phyloP scores from a whole-genome alignment of 2,797 vertebrate species.

The Phrynocephalus guinanensis region DNA sequence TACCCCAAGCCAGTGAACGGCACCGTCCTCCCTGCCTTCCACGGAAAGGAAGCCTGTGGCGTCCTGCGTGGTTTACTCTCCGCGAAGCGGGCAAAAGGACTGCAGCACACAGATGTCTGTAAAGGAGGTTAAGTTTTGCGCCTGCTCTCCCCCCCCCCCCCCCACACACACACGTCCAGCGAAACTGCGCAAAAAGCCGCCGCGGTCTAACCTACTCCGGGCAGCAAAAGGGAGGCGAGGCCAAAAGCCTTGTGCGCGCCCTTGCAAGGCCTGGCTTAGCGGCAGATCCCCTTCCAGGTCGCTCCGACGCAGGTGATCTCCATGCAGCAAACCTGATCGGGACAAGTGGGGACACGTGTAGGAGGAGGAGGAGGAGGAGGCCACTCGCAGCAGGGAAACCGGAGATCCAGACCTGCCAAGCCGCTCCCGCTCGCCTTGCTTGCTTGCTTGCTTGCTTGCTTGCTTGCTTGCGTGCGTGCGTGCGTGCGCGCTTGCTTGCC shows the following conservation, averaged over 20 bases:
- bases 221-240: too few species aligned
- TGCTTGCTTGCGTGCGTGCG: too few species aligned
- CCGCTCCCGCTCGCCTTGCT: neutral
- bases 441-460: neutral
- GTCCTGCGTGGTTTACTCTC: neutral
- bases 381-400: neutral
- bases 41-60: neutral
- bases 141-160: too few species aligned
- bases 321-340: neutral
- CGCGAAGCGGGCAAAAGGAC: neutral
- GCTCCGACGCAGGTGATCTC: neutral
- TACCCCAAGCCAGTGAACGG: neutral
- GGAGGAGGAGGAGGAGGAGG: neutral
- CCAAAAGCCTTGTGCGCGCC: too few species aligned
- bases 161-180: too few species aligned
- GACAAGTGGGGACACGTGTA: constrained; percentile 24
- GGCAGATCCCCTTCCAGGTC: neutral
- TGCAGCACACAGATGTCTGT: neutral
- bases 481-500: too few species aligned
- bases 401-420: neutral
- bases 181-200: neutral
- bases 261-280: neutral
- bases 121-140: neutral
- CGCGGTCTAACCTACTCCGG: too few species aligned
- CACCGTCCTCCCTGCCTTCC: neutral